Base-by-base conservation (phyloP, 2,797 vertebrate genomes). In the Pogonophryne albipinna region DNA sequence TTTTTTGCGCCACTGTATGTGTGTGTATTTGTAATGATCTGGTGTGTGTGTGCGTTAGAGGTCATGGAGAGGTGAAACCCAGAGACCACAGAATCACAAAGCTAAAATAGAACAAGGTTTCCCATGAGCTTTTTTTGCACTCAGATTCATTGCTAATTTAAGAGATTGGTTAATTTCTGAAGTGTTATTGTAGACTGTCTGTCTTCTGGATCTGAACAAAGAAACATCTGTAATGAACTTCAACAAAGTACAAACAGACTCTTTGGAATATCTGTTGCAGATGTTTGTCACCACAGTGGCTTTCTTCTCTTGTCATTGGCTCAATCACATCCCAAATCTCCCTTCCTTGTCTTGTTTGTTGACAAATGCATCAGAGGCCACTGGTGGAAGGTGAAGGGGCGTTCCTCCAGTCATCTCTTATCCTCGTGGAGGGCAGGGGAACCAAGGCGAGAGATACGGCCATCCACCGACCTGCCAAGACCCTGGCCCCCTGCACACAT, bases 331-430 rank as follows among this genome's bases (percentile, higher is more conserved):
- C 49, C 15, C 31, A 7, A 42, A 44, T 31, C 53, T 71, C 45
- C 10, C 62, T 64, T 47, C 20, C 53, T 47, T 67, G 74, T 74
- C 52, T 31, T 15, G 51, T 75, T 79, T 78, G 68, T 71, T 89
- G 83, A 91, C 62, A 46, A 77, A 89, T 84, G 70, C 57, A 71
- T 75, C 66, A 12, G 63, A 76, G 67, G 78, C 69, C 83, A 55
- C 53, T 31, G 57, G 67, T 64, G 70, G 85, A 90, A 80, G 88
- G 85, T 83, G 78, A 90, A 74, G 77, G 83, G 92, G 90, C 72
- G 84, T 79, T 77, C 16, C 73, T 76, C 49, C 17, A 78, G 72
- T 89, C 86, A 90, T 92, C 83, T 87, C 85, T 92, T 92, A 88
- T 93, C 83, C 69, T 6, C 27, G 10, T 42, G 76, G 56, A 83